A percentile compares a stretch with the other conserved stretches of the same genome.
Evolutionary conservation across 2,888 invertebrate genomes (phyloP).

Genomic region (Helobdella robusta): DNA sequence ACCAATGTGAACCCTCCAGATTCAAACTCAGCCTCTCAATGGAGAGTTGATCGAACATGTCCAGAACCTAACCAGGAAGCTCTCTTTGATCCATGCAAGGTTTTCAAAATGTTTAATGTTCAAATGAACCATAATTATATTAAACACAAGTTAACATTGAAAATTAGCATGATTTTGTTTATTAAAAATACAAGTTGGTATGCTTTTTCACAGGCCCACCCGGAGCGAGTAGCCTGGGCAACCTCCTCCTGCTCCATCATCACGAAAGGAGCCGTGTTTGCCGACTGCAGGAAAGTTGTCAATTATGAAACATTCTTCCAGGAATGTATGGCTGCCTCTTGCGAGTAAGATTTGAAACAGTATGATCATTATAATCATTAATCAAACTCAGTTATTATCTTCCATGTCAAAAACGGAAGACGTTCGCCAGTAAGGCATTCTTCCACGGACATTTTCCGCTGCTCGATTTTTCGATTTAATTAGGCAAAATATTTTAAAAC

Average conservation of each 20-base stretch:
- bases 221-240: slow-evolving; percentile 23
- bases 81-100: slow-evolving; percentile 14
- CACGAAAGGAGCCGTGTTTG: slow-evolving; percentile 12
- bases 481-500: too few relatives aligned
- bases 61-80: slow-evolving; percentile 6
- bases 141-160: too few relatives aligned
- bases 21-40: background rate
- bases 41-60: slow-evolving; percentile 23
- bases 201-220: slow-evolving; percentile 12
- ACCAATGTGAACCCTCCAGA: background rate
- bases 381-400: background rate
- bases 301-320: slow-evolving; percentile 12
- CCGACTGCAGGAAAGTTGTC: slow-evolving; percentile 15
- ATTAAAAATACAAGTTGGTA: too few relatives aligned
- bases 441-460: too few relatives aligned
- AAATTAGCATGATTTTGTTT: too few relatives aligned
- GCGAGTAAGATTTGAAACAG: too few relatives aligned
- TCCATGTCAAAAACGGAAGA: too few relatives aligned
- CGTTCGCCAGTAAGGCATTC: too few relatives aligned
- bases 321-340: slow-evolving; percentile 17
- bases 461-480: too few relatives aligned
- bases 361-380: too few relatives aligned
- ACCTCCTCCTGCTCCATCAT: slow-evolving; percentile 22
- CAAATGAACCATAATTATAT: too few relatives aligned
- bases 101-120: background rate